Evolutionary conservation across 2,113 vertebrate species (phyloP), one percentile per base, ranked within the genome.

Genomic region (Saimiri boliviensis): DNA sequence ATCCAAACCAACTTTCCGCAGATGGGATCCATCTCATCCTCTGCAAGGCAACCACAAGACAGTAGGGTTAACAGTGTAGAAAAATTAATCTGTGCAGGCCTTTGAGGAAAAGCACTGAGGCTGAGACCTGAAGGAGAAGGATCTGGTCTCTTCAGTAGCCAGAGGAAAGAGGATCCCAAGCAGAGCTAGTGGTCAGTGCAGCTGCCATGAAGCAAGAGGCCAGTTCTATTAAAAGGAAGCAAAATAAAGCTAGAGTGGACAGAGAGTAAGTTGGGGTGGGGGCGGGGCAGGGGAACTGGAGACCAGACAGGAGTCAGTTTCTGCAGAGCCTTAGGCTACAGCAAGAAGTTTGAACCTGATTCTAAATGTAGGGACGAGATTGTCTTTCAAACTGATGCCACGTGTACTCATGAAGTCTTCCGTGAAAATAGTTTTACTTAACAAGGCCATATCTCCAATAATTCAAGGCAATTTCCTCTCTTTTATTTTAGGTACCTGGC

Each of bases 401-500:
- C 10, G 1, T 10, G 7, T 76, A 35, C 40, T 81, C 52, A 19
- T 47, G 32, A 54, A 52, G 52, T 4, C 16, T 10, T 74, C 60
- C 42, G 0, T 10, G 47, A 80, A 63, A 83, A 56, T 3, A 1
- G 0, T 10, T 52, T 63, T 54, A 6, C 54, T 27, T 79, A 40
- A 32, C 19, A 27, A 5, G 21, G 5, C 40, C 30, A 0, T 83
- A 84, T 60, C 54, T 70, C 42, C 35, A 63, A n/a, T 74, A 92
- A 96, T 71, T 84, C 9, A 60, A 95, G 52, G 12, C 40, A 37
- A 54, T 21, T 20, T 54, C 21, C 95, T 45, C 56, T 52, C 3
- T 60, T 80, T 35, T 54, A 19, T 97, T 97, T n/a, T 93, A 99
- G 99, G 99, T 30, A 99, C 97, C 47, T 99, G 99, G 99, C 94